Percentiles rank a stretch among this genome's conserved stretches.
Conservation (phyloP, 2,797 vertebrate species). For the Karalla daura region DNA sequence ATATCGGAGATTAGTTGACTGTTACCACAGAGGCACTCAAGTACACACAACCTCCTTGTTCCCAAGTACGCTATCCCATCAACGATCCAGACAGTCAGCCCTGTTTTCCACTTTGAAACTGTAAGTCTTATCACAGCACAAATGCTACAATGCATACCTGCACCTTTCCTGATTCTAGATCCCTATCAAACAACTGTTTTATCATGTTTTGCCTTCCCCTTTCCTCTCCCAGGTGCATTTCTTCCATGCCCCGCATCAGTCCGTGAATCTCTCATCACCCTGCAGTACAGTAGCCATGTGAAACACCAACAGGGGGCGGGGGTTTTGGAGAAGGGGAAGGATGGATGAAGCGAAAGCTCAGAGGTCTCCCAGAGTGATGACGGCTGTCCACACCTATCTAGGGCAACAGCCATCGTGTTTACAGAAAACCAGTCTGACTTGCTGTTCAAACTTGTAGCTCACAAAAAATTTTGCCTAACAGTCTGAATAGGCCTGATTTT, state of each 20-base stretch:
- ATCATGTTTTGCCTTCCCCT: neutral
- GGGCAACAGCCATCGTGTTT: constrained; percentile 47
- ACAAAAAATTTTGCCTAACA: constrained; percentile 20
- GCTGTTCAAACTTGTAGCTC: constrained; percentile 47
- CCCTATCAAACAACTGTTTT: constrained; percentile 44
- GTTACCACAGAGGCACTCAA: neutral
- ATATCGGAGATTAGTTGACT: neutral
- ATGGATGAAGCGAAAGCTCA: constrained; percentile 31
- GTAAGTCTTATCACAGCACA: constrained; percentile 53
- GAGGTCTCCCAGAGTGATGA: constrained; percentile 45
- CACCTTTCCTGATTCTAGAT: constrained; percentile 52
- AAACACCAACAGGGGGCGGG: constrained; percentile 10
- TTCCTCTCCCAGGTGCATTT: constrained; percentile 25
- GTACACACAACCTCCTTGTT: neutral
- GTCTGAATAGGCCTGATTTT: constrained; percentile 27
- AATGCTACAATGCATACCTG: constrained; percentile 50
- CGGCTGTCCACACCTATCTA: constrained; percentile 60
- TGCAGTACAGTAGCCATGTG: constrained; percentile 50
- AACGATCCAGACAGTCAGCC: neutral
- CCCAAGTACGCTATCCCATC: neutral
- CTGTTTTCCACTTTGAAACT: constrained; percentile 32
- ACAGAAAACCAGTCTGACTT: constrained; percentile 62
- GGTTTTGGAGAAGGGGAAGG: constrained; percentile 13
- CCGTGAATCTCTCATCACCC: constrained; percentile 53
- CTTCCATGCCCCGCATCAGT: constrained; percentile 43